Evolutionary conservation across 2,113 vertebrate species (phyloP).

Genomic region (Neomonachus schauinslandi): DNA sequence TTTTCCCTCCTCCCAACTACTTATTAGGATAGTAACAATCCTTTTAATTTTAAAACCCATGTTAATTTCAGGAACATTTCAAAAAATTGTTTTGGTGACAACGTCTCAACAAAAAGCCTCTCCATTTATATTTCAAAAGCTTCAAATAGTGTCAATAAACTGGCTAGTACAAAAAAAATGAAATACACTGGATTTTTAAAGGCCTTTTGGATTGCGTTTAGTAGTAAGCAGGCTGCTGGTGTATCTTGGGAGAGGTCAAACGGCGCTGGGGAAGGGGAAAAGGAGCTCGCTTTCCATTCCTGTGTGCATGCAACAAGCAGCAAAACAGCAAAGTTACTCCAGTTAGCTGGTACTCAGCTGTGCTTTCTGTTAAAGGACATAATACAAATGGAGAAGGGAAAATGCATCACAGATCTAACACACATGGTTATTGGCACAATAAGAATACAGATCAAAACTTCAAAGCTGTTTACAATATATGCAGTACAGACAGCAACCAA

Average conservation of each 20-base stretch:
- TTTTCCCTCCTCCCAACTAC: constrained; percentile 65
- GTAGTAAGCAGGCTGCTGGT: constrained; percentile 92
- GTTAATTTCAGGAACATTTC: constrained; percentile 79
- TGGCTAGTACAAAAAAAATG: constrained; percentile 80
- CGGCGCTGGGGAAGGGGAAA: constrained; percentile 90
- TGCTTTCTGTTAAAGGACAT: constrained; percentile 91
- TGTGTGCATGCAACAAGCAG: constrained; percentile 98
- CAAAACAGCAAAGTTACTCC: constrained; percentile 93
- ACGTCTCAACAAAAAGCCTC: constrained; percentile 83
- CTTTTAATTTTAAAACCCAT: constrained; percentile 61
- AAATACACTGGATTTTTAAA: constrained; percentile 80
- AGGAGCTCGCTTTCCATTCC: constrained; percentile 93
- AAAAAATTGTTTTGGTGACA: constrained; percentile 75
- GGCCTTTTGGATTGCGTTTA: constrained; percentile 87
- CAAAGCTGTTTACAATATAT: constrained; percentile 52
- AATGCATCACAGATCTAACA: constrained; percentile 88
- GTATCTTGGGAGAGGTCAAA: constrained; percentile 92
- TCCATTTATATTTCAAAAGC: constrained; percentile 75
- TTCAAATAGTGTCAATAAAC: constrained; percentile 82
- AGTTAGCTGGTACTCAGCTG: constrained; percentile 92
- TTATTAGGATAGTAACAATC: constrained; percentile 56
- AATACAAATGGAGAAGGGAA: constrained; percentile 90
- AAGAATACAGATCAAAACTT: constrained; percentile 79
- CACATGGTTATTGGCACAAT: constrained; percentile 82
- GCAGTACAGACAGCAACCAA: not conserved